Evolutionary conservation across 2,797 vertebrate genomes (phyloP), one percentile per base, ranked within the genome.

Genomic region (Cryptoblepharus egeriae): DNA sequence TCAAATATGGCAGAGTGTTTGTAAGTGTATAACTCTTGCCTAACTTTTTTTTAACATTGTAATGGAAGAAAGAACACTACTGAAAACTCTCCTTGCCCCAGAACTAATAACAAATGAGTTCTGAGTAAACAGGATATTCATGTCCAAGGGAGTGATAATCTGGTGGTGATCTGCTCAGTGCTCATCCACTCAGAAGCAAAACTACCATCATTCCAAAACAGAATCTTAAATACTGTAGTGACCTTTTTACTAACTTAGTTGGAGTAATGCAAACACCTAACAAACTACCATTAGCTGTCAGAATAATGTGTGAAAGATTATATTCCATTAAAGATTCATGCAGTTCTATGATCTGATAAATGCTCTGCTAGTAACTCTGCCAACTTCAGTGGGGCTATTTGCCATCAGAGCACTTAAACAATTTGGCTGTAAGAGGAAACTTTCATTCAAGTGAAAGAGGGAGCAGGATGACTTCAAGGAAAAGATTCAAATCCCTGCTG

Each of bases 361-460:
- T 15, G 35, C 15, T 39, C 20, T 55, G 61, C 60, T 35, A 32
- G 9, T 32, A 77, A 69, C n/a, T 13, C 45, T 78, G 64, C 58
- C 75, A 83, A 67, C 5, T 83, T 78, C 32, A 39, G 35, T 45
- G 55, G n/a, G 75, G 68, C 67, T 72, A 55, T 83, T 64, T 72
- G 75, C 58, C 68, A 63, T 72, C 35, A 63, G 58, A 76, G 74
- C 74, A 65, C 60, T 78, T 78, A 83, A 76, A 76, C 73, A 75
- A 83, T 83, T 78, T 78, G 75, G 68, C 69, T 65, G 68, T 57
- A 72, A 64, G 49, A 72, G 0, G 22, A 15, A 35, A n/a, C 69
- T 85, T 82, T 88, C 85, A 74, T 45, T 85, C 67, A 87, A 72
- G 67, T 32, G 18, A 88, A 88, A 78, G 2, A 74, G 61, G 69